Evolutionary conservation across 2,113 vertebrate species (phyloP), one percentile per base, ranked within the genome.

Genomic region (Thamnophis sirtalis): DNA sequence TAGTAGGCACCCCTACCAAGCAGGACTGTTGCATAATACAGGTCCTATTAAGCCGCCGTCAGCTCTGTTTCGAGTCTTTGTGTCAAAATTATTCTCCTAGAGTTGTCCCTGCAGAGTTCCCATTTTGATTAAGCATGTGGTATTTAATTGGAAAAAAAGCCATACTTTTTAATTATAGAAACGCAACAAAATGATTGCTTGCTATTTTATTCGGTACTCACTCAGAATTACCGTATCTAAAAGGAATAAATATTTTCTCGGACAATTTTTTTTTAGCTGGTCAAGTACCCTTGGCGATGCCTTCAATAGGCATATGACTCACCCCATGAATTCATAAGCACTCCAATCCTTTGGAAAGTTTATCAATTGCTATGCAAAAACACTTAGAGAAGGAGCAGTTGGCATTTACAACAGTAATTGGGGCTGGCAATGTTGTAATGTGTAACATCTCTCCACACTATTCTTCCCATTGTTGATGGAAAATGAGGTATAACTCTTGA

Each of bases 211-310:
- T 93, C 93, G 9, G 60, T 92, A 93, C 95, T 96, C 94, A 92
- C 94, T 58, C 22, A 90, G 94, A 95, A 93, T n/a, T 91, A 43
- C 43, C 43, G 43, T 43, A 92, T 93, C 95, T 94, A 91, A 94
- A 96, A 93, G 1, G 92, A 95, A 96, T 96, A 95, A 96, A 96
- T 96, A 96, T 96, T 96, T 97, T 95, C 94, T 93, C 93, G 94
- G 95, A 93, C 0, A 94, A 51, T 24, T 89, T 89, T 85, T 85
- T 96, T 96, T 95, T 94, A 96, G 95, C 95, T 94, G 94, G 95
- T 96, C 94, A 53, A 94, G 95, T 95, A 95, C 93, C 91, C 94
- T 89, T 94, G 94, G 95, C 96, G 95, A 95, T 95, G 93, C 95
- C 94, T 96, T 93, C 95, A 96, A 96, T 87, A 96, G 95, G 96